These are phyloP conservation scores for Philonicus albiceps DNA, from an alignment of 2,888 invertebrate genomes.

Conservation along the genomic window DNA sequence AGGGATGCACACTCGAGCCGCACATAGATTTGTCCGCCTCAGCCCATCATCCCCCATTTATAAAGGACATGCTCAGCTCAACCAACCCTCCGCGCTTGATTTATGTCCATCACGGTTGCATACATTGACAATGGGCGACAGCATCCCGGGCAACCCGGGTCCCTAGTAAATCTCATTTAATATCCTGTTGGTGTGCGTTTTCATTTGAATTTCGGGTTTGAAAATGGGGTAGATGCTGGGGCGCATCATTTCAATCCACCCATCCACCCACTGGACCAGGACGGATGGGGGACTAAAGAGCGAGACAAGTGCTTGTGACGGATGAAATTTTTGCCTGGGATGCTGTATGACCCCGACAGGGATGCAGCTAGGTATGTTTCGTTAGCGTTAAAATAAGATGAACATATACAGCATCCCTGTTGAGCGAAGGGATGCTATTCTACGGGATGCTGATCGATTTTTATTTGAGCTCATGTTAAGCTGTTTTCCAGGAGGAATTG, in stretches of 20 bases:
- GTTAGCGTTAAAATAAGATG: neutral
- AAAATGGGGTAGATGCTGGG: neutral
- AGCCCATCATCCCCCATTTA: conserved; percentile 21
- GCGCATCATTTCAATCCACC: neutral
- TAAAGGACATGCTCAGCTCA: conserved; percentile 40
- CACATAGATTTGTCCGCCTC: neutral
- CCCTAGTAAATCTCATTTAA: conserved; percentile 41
- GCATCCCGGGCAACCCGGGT: neutral
- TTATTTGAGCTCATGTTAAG: conserved; percentile 42
- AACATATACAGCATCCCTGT: neutral
- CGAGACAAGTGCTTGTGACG: conserved; percentile 25
- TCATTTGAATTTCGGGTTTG: conserved; percentile 26
- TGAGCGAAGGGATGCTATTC: neutral
- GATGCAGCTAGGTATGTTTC: neutral
- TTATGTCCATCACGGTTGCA: conserved; percentile 19
- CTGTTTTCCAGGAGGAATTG: conserved; percentile 37
- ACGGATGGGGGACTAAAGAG: neutral
- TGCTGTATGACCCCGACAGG: neutral
- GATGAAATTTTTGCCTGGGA: conserved; percentile 11
- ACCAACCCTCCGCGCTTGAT: conserved; percentile 34
- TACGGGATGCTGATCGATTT: conserved; percentile 45
- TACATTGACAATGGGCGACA: neutral
- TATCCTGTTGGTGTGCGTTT: conserved; percentile 24
- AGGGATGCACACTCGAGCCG: neutral
- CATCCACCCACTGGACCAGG: neutral